These are phyloP conservation scores for Danio choprae DNA, from an alignment of 2,797 vertebrate genomes.

Conservation along the genomic window DNA sequence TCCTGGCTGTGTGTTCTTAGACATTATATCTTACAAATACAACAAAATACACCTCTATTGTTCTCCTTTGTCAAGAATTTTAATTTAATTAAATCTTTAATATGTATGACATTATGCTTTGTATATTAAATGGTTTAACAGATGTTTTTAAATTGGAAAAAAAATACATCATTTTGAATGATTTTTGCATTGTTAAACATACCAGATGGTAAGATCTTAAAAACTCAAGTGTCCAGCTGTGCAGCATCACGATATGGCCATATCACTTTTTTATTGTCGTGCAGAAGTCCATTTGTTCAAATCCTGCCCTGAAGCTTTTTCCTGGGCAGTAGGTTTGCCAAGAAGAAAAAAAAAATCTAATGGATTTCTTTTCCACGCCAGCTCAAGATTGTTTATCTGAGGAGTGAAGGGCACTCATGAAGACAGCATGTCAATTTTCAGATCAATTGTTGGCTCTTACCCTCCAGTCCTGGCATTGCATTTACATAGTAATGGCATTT, in stretches of 20 bases:
- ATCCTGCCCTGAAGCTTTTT: slow-evolving; percentile 36
- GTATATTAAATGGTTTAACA: neutral
- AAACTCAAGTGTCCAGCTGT: neutral
- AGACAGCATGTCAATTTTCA: slow-evolving; percentile 82
- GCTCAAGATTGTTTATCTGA: slow-evolving; percentile 80
- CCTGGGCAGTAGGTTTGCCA: slow-evolving; percentile 57
- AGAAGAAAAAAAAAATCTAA: slow-evolving; percentile 56
- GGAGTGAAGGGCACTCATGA: slow-evolving; percentile 70
- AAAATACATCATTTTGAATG: neutral
- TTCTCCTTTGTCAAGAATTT: too few relatives aligned
- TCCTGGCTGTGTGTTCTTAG: too few relatives aligned
- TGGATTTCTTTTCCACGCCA: slow-evolving; percentile 74
- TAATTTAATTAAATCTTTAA: neutral
- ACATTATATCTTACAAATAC: too few relatives aligned
- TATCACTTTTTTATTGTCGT: neutral
- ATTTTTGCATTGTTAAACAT: neutral
- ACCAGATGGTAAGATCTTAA: neutral
- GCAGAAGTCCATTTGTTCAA: slow-evolving; percentile 8
- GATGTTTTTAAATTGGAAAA: neutral
- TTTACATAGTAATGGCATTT: slow-evolving; percentile 82
- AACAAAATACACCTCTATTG: too few relatives aligned
- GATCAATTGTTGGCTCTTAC: slow-evolving; percentile 80
- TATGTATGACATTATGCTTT: neutral
- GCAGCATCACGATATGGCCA: neutral
- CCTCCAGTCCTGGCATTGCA: slow-evolving; percentile 77